Base-by-base conservation (phyloP, 1,140 invertebrate genomes). In the Heliconius hewitsoni region DNA sequence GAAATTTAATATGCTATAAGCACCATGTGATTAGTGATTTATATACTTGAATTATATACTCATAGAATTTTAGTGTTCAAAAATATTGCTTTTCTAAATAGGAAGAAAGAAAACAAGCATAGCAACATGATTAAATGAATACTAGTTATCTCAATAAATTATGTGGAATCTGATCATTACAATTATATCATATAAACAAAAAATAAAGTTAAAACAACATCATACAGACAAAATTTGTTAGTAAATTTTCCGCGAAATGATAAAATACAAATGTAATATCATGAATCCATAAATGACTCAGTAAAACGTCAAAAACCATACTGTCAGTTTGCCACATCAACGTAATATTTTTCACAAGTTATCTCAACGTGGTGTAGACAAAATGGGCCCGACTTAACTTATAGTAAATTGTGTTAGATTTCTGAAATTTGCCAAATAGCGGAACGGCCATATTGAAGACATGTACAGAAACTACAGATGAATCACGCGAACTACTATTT, bases 261-360 rank as follows among this genome's bases (percentile, higher is more conserved):
- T 85, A 85, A 84, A 80, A 79, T 79, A 81, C 74, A 86, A 78
- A 72, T 79, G 72, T 79, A 84, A 82, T 84, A 84, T 87, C 89
- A 80, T 75, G 85, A 90, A 90, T 66, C 23, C 23, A 27, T 66
- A 66, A 66, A 90, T 93, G 91, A 92, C 84, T 93, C 92, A 94
- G 90, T 90, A 83, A 87, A 91, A 94, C 85, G 93, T 94, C 93
- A 94, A 93, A 92, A 87, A 85, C 87, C 84, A 84, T 86, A 86
- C 89, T 93, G 91, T 93, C 91, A 93, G 88, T 89, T 89, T 93
- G 93, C 91, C 91, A 94, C 91, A 93, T 93, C 91, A 92, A 92
- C 89, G 84, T 90, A 78, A 78, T 57, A 85, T 80, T 80, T 80
- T 83, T n/a, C 27, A 71, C 42, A 76, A 60, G 50, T 71, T 42